Conservation (phyloP, 2,113 vertebrate genomes). For the Forbesichthys agassizii region DNA sequence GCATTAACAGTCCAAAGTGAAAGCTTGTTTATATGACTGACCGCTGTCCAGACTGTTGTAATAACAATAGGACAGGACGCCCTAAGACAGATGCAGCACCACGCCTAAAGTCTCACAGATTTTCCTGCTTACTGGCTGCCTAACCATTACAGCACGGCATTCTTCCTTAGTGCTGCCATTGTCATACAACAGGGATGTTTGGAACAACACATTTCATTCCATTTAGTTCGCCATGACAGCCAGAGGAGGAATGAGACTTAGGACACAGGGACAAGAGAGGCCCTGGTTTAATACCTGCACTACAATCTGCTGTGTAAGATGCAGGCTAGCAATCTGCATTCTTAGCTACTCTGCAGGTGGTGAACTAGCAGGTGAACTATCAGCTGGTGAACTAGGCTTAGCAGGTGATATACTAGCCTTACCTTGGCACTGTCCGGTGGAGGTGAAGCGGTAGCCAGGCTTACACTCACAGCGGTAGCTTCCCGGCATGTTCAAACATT, state of each 20-base stretch:
- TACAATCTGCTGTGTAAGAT: background rate
- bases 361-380: too few relatives aligned
- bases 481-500: conserved; percentile 89
- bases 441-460: conserved; percentile 88
- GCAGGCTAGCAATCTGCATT: conserved; percentile 5
- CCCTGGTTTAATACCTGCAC: background rate
- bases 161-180: conserved; percentile 5
- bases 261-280: conserved; percentile 3
- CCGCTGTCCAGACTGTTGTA: conserved; percentile 33
- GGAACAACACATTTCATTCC: conserved; percentile 32
- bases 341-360: conserved; percentile 6
- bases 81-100: conserved; percentile 21
- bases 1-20: too few relatives aligned
- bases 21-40: too few relatives aligned
- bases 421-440: conserved; percentile 90
- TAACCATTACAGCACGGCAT: conserved; percentile 29
- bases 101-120: conserved; percentile 38
- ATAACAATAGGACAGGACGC: conserved; percentile 49
- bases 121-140: conserved; percentile 22
- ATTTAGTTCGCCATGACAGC: conserved; percentile 21
- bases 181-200: conserved; percentile 15
- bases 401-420: conserved; percentile 67
- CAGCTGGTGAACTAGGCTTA: conserved; percentile 59
- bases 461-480: conserved; percentile 95
- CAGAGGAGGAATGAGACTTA: conserved; percentile 6